phyloP scores from a whole-genome alignment of 2,113 vertebrate species.

The Heterotilapia buettikoferi region DNA sequence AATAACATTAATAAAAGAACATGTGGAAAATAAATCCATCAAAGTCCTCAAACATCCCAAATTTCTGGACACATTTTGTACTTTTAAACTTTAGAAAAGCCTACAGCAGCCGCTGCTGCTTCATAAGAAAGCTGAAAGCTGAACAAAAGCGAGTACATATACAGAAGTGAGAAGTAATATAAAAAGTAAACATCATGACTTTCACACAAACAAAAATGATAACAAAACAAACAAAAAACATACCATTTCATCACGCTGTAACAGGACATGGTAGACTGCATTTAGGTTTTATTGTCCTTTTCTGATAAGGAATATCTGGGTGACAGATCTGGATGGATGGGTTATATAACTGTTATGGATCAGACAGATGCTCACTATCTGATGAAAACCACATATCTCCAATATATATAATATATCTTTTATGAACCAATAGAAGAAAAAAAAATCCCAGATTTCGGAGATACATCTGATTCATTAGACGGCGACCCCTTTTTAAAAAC shows the following conservation, averaged over 20 bases:
- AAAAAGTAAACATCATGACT: slow-evolving; percentile 81
- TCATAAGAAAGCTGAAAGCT: slow-evolving; percentile 25
- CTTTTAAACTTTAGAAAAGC: slow-evolving; percentile 9
- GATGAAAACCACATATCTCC: neutral
- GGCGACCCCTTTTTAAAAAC: neutral
- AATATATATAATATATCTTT: neutral
- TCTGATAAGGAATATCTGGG: slow-evolving; percentile 9
- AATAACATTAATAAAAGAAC: slow-evolving; percentile 36
- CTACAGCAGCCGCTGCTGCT: neutral
- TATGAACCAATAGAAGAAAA: neutral
- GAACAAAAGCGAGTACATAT: slow-evolving; percentile 45
- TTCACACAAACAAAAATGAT: slow-evolving; percentile 66
- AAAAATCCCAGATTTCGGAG: neutral
- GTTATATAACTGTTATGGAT: neutral
- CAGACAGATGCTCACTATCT: neutral
- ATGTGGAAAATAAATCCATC: slow-evolving; percentile 12
- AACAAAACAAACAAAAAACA: slow-evolving; percentile 63
- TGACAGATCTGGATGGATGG: neutral
- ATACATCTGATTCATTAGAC: neutral
- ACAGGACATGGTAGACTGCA: slow-evolving; percentile 56
- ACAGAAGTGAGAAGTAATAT: slow-evolving; percentile 63
- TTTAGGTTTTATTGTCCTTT: neutral
- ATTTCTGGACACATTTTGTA: slow-evolving; percentile 6
- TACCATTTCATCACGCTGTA: slow-evolving; percentile 69
- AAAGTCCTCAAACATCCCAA: slow-evolving; percentile 24